Evolutionary conservation across 2,113 vertebrate genomes (phyloP).

Genomic region (Mustela nigripes): DNA sequence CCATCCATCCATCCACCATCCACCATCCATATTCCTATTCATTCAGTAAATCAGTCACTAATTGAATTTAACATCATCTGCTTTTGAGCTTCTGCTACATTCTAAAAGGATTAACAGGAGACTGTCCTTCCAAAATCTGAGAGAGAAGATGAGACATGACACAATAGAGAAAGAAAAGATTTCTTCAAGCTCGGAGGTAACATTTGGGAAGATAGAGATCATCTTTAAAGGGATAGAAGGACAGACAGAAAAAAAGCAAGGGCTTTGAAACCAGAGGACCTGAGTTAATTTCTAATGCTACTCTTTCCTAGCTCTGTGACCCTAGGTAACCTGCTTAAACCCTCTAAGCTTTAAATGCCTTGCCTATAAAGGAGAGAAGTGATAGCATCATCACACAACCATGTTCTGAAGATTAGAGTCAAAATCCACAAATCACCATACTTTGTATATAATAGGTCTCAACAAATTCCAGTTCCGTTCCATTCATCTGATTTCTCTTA

Average conservation of each 20-base stretch:
- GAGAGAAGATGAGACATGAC: background rate
- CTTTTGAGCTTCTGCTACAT: background rate
- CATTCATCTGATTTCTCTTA: background rate
- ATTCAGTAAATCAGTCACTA: background rate
- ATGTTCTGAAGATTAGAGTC: background rate
- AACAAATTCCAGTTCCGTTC: background rate
- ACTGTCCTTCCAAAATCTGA: background rate
- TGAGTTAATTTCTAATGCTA: background rate
- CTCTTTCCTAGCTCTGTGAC: background rate
- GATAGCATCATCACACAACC: background rate
- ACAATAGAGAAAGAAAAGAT: background rate
- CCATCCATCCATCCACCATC: background rate
- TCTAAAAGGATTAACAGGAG: background rate
- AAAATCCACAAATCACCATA: conserved; percentile 1
- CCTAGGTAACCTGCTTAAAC: background rate
- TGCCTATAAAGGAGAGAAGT: background rate
- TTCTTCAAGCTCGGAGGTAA: conserved; percentile 12
- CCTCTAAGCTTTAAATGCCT: background rate
- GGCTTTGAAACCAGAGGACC: background rate
- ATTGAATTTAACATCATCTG: background rate
- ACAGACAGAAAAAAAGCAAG: background rate
- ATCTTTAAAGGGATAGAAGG: conserved; percentile 8
- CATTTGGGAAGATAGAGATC: background rate
- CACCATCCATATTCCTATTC: background rate
- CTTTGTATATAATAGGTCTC: background rate